Conservation (phyloP, 2,113 vertebrate genomes). For the Gymnorhina tibicen region DNA sequence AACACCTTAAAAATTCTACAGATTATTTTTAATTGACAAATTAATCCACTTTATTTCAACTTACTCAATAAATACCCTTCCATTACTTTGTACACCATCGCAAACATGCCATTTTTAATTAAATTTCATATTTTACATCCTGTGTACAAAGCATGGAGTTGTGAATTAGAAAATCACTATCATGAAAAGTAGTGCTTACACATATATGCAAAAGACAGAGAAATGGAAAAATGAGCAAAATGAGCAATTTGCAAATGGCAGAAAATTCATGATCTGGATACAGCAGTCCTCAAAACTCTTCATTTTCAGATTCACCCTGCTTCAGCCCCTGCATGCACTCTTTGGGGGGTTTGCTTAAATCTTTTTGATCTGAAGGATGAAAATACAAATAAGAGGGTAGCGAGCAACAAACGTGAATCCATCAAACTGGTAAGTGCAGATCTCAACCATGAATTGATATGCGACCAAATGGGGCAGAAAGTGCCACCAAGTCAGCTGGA, state of each 20-base stretch:
- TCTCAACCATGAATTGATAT: not conserved
- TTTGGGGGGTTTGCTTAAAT: not conserved
- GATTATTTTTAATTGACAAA: not conserved
- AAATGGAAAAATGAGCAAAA: not conserved
- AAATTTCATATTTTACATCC: not conserved
- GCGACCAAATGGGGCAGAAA: not conserved
- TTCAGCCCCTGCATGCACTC: not conserved
- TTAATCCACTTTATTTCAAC: not conserved
- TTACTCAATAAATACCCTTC: not conserved
- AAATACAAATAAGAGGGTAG: not conserved
- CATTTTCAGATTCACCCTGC: not conserved
- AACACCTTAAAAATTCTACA: not conserved
- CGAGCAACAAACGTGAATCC: not conserved
- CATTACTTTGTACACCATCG: not conserved
- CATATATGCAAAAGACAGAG: not conserved
- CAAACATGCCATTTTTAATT: not conserved
- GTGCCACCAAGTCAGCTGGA: not conserved
- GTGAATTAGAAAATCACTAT: not conserved
- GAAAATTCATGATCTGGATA: not conserved
- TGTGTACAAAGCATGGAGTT: not conserved
- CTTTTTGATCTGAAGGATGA: not conserved
- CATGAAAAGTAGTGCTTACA: not conserved
- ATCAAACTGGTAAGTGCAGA: not conserved
- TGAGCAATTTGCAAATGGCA: not conserved
- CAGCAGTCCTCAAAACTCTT: not conserved